These are phyloP conservation scores for Hofmannophila pseudospretella DNA, from an alignment of 2,888 invertebrate species.

Conservation along the genomic window DNA sequence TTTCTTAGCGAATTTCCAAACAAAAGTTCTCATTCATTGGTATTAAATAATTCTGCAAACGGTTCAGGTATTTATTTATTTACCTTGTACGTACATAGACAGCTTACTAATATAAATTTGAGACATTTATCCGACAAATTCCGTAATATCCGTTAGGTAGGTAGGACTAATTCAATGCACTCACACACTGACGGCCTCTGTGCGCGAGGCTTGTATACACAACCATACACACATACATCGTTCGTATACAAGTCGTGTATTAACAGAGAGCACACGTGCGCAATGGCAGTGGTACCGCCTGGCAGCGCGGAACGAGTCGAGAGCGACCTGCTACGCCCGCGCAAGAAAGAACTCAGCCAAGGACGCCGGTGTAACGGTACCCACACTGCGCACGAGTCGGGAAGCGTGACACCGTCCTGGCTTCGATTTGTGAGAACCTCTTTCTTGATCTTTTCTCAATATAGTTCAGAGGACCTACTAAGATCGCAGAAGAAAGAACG, in stretches of 20 bases:
- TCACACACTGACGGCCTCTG: conserved; percentile 25
- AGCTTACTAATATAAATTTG: conserved; percentile 33
- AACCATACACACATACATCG: conserved; percentile 23
- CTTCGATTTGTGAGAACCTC: no score
- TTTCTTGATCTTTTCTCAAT: no score
- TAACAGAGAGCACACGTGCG: conserved; percentile 15
- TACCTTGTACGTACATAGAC: background rate
- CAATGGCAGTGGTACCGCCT: conserved; percentile 10
- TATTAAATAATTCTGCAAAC: no score
- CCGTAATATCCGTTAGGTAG: conserved; percentile 71
- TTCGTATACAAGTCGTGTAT: conserved; percentile 1
- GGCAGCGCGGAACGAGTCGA: conserved; percentile 67
- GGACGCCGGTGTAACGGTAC: conserved; percentile 73
- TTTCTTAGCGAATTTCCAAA: no score
- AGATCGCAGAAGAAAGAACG: no score
- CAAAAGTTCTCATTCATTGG: no score
- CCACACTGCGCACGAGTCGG: conserved; percentile 14
- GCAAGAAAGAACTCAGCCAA: conserved; percentile 77
- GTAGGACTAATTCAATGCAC: conserved; percentile 54
- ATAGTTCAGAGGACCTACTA: no score
- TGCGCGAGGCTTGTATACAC: conserved; percentile 11
- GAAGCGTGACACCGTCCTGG: no score
- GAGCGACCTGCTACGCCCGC: conserved; percentile 66
- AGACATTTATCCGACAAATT: conserved; percentile 63
- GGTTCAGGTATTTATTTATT: no score